Evolutionary conservation across 2,888 invertebrate genomes (phyloP).

Genomic region (Caenorhabditis panamensis): DNA sequence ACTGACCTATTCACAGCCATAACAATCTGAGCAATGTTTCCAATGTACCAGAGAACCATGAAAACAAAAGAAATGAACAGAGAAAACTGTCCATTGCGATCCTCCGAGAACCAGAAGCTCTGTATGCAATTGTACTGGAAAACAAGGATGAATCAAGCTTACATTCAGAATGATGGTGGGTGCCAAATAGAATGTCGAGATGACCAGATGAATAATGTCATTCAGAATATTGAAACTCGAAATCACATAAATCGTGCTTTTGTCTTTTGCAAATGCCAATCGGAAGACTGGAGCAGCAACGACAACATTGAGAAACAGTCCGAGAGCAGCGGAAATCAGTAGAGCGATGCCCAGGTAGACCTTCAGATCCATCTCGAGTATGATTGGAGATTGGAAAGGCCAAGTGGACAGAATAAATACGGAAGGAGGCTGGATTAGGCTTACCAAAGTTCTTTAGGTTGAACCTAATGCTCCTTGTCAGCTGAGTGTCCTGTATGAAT

Average conservation of each 20-base stretch:
- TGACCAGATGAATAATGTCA: conserved; percentile 55
- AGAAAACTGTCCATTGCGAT: conserved; percentile 11
- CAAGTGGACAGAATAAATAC: not conserved
- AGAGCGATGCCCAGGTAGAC: conserved; percentile 19
- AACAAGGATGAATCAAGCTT: not conserved
- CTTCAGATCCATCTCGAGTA: conserved; percentile 27
- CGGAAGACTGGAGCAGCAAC: conserved; percentile 44
- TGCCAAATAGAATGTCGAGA: conserved; percentile 61
- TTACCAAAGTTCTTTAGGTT: not conserved
- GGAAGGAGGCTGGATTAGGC: not conserved
- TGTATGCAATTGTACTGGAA: conserved; percentile 16
- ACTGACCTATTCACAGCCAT: conserved; percentile 60
- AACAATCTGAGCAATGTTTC: conserved; percentile 65
- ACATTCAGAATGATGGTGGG: conserved; percentile 58
- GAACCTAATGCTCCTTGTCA: too few relatives aligned
- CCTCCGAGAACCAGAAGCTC: conserved; percentile 55
- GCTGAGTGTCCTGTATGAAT: too few relatives aligned
- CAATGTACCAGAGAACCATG: conserved; percentile 67
- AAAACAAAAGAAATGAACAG: conserved; percentile 62
- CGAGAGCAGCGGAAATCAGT: conserved; percentile 7
- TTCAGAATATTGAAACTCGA: conserved; percentile 61
- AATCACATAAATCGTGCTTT: conserved; percentile 64
- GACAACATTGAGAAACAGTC: conserved; percentile 31
- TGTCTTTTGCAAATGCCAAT: conserved; percentile 40
- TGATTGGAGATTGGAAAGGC: not conserved